Evolutionary conservation across 1,140 invertebrate genomes (phyloP), one percentile per base, ranked within the genome.

Genomic region (Drosophila carrolli): DNA sequence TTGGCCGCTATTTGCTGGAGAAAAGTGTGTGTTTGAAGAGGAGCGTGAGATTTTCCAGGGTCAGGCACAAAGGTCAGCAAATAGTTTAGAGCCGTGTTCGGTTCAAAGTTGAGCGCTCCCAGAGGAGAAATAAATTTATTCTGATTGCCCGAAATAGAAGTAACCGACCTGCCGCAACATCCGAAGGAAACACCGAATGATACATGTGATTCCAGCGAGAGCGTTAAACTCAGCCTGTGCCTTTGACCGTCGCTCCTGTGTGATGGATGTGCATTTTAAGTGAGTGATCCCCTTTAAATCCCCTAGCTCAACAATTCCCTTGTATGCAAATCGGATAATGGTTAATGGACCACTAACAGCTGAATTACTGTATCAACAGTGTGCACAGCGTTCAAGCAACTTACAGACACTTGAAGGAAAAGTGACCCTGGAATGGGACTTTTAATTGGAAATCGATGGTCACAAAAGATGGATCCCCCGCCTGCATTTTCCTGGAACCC

Each of bases 101-200:
- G 81, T 84, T 84, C 81, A 84, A 84, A 84, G 81, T 84, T 84
- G 72, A 84, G 72, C 62, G 81, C 41, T 32, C 78, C 11, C 32
- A 46, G 53, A 48, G 51, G 50, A 54, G 19, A 57, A 40, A 58
- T 63, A 60, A 76, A 79, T 71, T 60, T 47, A 40, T 62, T 62
- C 19, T 70, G 54, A 82, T 63, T 74, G 46, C 60, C 51, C 6
- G 44, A 57, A 47, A 55, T 56, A 48, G 48, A 55, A 68, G 56
- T 76, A 58, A 54, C 73, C 65, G 81, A 84, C 81, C 81, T 65
- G 66, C 62, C 73, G 46, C 81, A 81, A 75, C 41, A 48, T 14
- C 13, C 50, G 13, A 58, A 40, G 53, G 72, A 56, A 47, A n/a
- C 51, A 50, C 10, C 14, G 41, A 43, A 46, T 35, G 62, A 58